These are phyloP conservation scores for Zaprionus tsacasi DNA, from an alignment of 1,140 invertebrate species.

Conservation along the genomic window DNA sequence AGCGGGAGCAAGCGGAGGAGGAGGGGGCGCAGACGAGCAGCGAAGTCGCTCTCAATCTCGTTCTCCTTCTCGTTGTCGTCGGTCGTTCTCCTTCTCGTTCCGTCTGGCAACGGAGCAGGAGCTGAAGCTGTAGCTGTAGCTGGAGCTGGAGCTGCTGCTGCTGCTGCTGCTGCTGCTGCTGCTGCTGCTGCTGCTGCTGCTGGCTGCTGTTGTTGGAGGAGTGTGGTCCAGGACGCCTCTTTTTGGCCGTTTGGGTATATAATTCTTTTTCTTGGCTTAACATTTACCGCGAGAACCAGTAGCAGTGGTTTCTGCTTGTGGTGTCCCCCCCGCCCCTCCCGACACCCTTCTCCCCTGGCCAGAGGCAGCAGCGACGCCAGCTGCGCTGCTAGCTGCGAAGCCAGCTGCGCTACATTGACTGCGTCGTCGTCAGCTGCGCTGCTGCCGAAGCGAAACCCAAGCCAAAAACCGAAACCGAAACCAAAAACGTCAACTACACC, in stretches of 20 bases:
- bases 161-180: no score
- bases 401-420: not conserved
- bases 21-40: slow-evolving; percentile 25
- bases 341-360: no score
- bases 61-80: slow-evolving; percentile 7
- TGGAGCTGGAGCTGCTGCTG: not conserved
- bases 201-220: no score
- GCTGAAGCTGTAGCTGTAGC: not conserved
- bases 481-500: slow-evolving; percentile 82
- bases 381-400: not conserved
- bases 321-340: slow-evolving; percentile 38
- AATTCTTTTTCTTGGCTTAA: slow-evolving; percentile 82
- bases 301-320: slow-evolving; percentile 83
- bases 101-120: not conserved
- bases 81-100: not conserved
- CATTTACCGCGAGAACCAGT: slow-evolving; percentile 84
- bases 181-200: no score
- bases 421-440: not conserved
- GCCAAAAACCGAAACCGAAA: slow-evolving; percentile 61
- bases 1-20: slow-evolving; percentile 24
- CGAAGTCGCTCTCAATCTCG: slow-evolving; percentile 15
- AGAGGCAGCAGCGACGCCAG: slow-evolving; percentile 43
- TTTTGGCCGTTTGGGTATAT: slow-evolving; percentile 58
- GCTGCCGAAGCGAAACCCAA: slow-evolving; percentile 57
- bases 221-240: slow-evolving; percentile 31